These are phyloP conservation scores for Fabriciana adippe DNA, from an alignment of 2,888 invertebrate species.

Conservation along the genomic window DNA sequence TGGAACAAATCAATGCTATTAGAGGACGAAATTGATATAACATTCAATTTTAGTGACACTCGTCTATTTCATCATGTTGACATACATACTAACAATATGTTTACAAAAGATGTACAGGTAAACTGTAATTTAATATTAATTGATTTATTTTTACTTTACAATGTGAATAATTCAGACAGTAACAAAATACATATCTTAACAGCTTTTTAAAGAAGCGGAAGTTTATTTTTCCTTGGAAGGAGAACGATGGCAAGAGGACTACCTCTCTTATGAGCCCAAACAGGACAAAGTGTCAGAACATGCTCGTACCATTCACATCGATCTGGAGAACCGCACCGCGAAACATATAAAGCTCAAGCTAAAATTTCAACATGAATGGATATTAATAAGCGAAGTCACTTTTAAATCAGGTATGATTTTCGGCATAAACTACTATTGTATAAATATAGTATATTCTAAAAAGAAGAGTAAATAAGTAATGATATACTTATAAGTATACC, in stretches of 20 bases:
- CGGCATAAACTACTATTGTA: neutral
- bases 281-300: conserved; percentile 81
- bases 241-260: conserved; percentile 86
- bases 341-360: conserved; percentile 89
- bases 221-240: conserved; percentile 92
- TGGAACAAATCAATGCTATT: conserved; percentile 88
- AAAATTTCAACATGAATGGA: conserved; percentile 91
- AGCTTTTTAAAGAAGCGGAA: conserved; percentile 89
- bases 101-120: conserved; percentile 90
- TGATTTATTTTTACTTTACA: neutral
- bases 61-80: conserved; percentile 88
- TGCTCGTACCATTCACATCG: conserved; percentile 86
- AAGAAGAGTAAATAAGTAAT: too few species aligned
- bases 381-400: conserved; percentile 93
- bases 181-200: neutral
- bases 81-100: conserved; percentile 91
- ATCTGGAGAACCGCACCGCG: conserved; percentile 88
- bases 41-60: conserved; percentile 90
- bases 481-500: too few species aligned
- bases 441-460: too few species aligned
- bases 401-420: conserved; percentile 86
- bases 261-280: conserved; percentile 84
- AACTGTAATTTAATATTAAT: conserved; percentile 39
- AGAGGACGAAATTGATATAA: conserved; percentile 85
- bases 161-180: neutral